Evolutionary conservation across 2,797 vertebrate species (phyloP).

Genomic region (Megaceryle alcyon): DNA sequence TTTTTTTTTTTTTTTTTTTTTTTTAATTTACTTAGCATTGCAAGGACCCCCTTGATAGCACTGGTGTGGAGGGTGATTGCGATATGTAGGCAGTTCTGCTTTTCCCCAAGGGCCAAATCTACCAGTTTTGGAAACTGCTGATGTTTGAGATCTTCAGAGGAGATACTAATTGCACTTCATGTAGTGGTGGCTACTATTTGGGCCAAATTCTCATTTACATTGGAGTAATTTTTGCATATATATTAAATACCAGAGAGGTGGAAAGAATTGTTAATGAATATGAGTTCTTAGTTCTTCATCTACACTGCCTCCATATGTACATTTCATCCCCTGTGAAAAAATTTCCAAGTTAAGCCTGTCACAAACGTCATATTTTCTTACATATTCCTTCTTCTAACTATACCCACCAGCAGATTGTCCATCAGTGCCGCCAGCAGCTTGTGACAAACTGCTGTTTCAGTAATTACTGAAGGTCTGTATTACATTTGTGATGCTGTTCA

Average conservation of each 20-base stretch:
- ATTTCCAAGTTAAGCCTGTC: background rate
- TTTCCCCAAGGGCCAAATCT: background rate
- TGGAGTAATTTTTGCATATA: background rate
- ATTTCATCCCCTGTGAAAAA: background rate
- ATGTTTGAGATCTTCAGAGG: background rate
- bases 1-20: background rate
- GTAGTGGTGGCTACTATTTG: background rate
- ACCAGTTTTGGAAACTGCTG: background rate
- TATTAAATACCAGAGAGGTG: background rate
- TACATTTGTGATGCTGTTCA: constrained; percentile 47
- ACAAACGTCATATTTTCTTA: background rate
- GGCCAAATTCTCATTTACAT: background rate
- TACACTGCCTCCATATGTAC: background rate
- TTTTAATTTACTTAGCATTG: background rate
- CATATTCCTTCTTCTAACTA: background rate
- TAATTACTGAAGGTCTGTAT: constrained; percentile 40
- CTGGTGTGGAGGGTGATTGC: background rate
- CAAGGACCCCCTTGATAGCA: background rate
- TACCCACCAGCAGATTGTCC: constrained; percentile 13
- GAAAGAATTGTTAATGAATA: background rate
- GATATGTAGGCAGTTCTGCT: background rate
- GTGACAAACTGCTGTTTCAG: constrained; percentile 51
- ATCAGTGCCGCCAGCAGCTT: constrained; percentile 31
- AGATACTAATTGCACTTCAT: background rate
- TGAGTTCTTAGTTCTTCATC: background rate